phyloP scores from a whole-genome alignment of 1,140 invertebrate species.

The Drosophila parvula region DNA sequence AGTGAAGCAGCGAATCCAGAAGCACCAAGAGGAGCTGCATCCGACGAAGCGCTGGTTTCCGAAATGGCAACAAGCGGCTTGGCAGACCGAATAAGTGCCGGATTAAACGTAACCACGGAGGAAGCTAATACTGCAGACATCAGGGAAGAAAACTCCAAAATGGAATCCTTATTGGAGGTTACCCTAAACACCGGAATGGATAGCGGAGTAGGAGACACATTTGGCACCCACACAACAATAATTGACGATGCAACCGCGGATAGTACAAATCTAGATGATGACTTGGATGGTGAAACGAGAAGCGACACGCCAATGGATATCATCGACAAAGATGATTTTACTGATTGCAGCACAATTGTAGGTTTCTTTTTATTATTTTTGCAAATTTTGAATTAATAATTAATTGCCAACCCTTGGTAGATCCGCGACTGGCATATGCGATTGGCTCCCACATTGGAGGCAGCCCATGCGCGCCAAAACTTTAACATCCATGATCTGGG shows the following conservation, averaged over 20 bases:
- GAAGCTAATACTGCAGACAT: too few relatives aligned
- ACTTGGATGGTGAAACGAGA: not conserved
- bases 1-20: not conserved
- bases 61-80: not conserved
- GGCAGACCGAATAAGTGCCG: not conserved
- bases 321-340: not conserved
- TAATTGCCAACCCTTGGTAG: conserved; percentile 21
- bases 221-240: not conserved
- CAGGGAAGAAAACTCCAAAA: not conserved
- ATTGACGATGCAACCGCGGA: conserved; percentile 17
- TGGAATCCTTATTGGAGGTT: not conserved
- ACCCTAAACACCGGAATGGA: not conserved
- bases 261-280: too few relatives aligned
- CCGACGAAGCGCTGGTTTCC: not conserved
- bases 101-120: not conserved
- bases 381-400: conserved; percentile 3
- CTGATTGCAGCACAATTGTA: conserved; percentile 16
- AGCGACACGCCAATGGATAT: not conserved
- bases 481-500: conserved; percentile 72
- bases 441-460: conserved; percentile 64
- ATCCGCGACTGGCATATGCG: conserved; percentile 71
- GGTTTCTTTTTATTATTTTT: not conserved
- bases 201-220: not conserved
- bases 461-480: conserved; percentile 73
- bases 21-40: not conserved